Evolutionary conservation across 2,888 invertebrate genomes (phyloP).

Genomic region (Anarsia innoxiella): DNA sequence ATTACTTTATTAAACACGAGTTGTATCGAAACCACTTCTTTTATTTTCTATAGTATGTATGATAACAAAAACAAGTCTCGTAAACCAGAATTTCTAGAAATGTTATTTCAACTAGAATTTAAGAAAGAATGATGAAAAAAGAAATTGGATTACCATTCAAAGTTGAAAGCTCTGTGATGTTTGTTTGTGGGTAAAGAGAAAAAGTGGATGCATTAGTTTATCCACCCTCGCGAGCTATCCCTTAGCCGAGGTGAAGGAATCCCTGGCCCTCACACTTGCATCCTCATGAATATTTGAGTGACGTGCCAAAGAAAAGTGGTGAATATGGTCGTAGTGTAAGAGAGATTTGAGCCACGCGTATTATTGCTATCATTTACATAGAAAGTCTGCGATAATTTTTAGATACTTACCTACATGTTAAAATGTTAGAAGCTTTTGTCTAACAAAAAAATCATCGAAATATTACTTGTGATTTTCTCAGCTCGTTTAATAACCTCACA

Average conservation of each 20-base stretch:
- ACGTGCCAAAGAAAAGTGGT: slow-evolving; percentile 42
- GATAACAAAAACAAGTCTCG: too few relatives aligned
- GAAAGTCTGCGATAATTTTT: too few relatives aligned
- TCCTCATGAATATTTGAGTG: slow-evolving; percentile 61
- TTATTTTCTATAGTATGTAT: too few relatives aligned
- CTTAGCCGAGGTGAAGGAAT: slow-evolving; percentile 33
- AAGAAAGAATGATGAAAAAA: slow-evolving; percentile 44
- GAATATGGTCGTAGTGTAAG: slow-evolving; percentile 27
- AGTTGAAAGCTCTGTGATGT: slow-evolving; percentile 55
- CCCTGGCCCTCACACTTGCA: slow-evolving; percentile 45
- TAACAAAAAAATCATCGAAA: too few relatives aligned
- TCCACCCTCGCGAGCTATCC: slow-evolving; percentile 18
- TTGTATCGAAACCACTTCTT: too few relatives aligned
- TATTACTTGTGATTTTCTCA: too few relatives aligned
- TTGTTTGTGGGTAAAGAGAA: slow-evolving; percentile 51
- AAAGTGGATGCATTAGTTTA: slow-evolving; percentile 54
- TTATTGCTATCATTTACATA: slow-evolving; percentile 8
- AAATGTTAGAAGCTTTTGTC: too few relatives aligned
- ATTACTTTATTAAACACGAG: too few relatives aligned
- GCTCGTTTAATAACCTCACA: too few relatives aligned
- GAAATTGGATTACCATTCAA: slow-evolving; percentile 56
- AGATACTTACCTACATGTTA: too few relatives aligned
- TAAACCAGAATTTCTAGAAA: too few relatives aligned
- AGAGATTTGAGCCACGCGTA: slow-evolving; percentile 6
- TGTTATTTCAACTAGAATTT: too few relatives aligned